These are phyloP conservation scores for Girardinus metallicus DNA, from an alignment of 2,797 vertebrate species.

Conservation along the genomic window DNA sequence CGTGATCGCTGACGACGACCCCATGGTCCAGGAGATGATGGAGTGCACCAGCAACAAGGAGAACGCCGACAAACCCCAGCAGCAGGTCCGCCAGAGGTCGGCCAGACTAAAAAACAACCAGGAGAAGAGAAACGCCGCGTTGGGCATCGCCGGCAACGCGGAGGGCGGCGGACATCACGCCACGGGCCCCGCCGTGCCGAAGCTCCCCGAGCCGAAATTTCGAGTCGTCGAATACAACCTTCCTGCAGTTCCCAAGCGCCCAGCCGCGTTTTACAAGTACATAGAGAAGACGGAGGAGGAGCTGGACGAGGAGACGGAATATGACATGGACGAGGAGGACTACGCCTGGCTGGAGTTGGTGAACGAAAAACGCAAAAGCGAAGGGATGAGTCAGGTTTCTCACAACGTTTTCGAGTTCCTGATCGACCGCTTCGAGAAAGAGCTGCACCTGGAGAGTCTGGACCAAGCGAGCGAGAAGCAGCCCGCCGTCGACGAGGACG, in stretches of 20 bases:
- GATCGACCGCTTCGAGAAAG: slow-evolving; percentile 96
- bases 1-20: slow-evolving; percentile 91
- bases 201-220: slow-evolving; percentile 92
- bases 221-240: slow-evolving; percentile 94
- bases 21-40: slow-evolving; percentile 92
- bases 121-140: slow-evolving; percentile 87
- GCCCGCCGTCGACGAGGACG: slow-evolving; percentile 91
- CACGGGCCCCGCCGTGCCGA: slow-evolving; percentile 44
- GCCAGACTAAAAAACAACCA: slow-evolving; percentile 90
- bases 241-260: slow-evolving; percentile 88
- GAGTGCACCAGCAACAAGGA: slow-evolving; percentile 98
- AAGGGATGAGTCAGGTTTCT: slow-evolving; percentile 91
- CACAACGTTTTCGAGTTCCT: slow-evolving; percentile 97
- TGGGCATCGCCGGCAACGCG: slow-evolving; percentile 65
- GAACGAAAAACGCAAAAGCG: slow-evolving; percentile 89
- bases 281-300: slow-evolving; percentile 93
- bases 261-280: slow-evolving; percentile 88
- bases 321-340: slow-evolving; percentile 99
- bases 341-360: slow-evolving; percentile 96
- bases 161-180: slow-evolving; percentile 53
- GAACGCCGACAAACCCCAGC: slow-evolving; percentile 90
- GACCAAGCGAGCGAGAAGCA: slow-evolving; percentile 86
- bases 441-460: slow-evolving; percentile 90
- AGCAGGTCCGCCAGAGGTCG: slow-evolving; percentile 85
- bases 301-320: slow-evolving; percentile 95